These are phyloP conservation scores for Odontomyia ornata DNA, from an alignment of 2,888 invertebrate genomes.

Conservation along the genomic window DNA sequence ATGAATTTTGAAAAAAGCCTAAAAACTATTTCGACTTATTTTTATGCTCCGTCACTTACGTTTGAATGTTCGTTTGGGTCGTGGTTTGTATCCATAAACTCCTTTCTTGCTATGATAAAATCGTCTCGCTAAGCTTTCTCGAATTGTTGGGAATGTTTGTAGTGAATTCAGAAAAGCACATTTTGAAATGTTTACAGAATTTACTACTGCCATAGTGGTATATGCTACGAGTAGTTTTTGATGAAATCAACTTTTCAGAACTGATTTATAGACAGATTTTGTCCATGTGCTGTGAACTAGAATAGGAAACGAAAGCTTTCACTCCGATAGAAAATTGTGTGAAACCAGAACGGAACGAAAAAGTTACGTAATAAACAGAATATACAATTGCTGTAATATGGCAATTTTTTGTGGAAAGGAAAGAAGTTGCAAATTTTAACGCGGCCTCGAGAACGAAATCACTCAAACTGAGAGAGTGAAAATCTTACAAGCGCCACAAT, in stretches of 20 bases:
- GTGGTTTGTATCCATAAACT: constrained; percentile 61
- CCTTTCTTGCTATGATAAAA: constrained; percentile 60
- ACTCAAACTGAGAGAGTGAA: constrained; percentile 17
- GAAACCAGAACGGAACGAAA: background rate
- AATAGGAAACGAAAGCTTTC: background rate
- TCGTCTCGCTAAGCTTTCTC: background rate
- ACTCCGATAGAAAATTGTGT: background rate
- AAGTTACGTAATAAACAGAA: background rate
- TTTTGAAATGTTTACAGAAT: constrained; percentile 13
- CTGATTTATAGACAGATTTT: too few species aligned
- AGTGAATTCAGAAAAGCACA: background rate
- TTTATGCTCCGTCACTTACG: constrained; percentile 53
- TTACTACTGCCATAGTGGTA: background rate
- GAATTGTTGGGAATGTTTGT: background rate
- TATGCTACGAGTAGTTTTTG: background rate
- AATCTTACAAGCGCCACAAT: background rate
- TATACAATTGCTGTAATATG: background rate
- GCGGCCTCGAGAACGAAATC: constrained; percentile 11
- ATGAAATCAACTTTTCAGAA: background rate
- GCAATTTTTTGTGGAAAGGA: background rate
- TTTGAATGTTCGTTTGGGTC: constrained; percentile 56
- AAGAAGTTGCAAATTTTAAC: constrained; percentile 27
- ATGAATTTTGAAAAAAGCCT: background rate
- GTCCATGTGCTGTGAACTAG: background rate
- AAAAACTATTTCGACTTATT: background rate